Percentiles rank a stretch among this genome's conserved stretches.
These are phyloP conservation scores for Microplitis demolitor DNA, from an alignment of 1,140 invertebrate species.

Conservation along the genomic window DNA sequence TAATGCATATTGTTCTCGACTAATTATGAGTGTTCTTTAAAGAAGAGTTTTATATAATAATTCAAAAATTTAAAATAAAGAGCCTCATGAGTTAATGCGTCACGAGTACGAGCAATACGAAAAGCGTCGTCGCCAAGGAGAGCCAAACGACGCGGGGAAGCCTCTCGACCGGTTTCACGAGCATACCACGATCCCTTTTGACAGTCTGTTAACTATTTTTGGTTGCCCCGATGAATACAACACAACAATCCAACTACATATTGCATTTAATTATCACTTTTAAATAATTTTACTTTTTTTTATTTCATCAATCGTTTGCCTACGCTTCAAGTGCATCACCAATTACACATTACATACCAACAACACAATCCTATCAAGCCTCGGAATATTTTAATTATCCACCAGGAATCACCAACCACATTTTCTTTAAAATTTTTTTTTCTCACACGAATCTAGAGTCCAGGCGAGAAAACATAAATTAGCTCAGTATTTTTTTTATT, in stretches of 20 bases:
- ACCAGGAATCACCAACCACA: too few relatives aligned
- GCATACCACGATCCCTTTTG: conserved; percentile 23
- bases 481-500: neutral
- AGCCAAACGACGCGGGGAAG: conserved; percentile 29
- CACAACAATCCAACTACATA: too few relatives aligned
- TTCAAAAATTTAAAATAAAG: neutral
- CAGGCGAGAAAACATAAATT: neutral
- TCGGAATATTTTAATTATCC: too few relatives aligned
- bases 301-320: too few relatives aligned
- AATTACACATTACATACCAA: too few relatives aligned
- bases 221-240: conserved; percentile 3
- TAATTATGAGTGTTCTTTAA: neutral
- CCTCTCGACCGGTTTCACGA: conserved; percentile 26
- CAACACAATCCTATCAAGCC: too few relatives aligned
- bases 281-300: too few relatives aligned
- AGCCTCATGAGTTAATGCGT: conserved; percentile 4
- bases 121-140: conserved; percentile 30
- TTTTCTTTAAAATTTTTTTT: too few relatives aligned
- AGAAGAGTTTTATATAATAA: neutral
- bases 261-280: neutral
- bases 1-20: too few relatives aligned
- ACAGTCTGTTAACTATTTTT: conserved; percentile 28
- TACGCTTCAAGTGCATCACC: too few relatives aligned
- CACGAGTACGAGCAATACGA: neutral
- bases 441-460: too few relatives aligned